Conservation (phyloP, 1,140 invertebrate genomes). For the Danaus melanippus region DNA sequence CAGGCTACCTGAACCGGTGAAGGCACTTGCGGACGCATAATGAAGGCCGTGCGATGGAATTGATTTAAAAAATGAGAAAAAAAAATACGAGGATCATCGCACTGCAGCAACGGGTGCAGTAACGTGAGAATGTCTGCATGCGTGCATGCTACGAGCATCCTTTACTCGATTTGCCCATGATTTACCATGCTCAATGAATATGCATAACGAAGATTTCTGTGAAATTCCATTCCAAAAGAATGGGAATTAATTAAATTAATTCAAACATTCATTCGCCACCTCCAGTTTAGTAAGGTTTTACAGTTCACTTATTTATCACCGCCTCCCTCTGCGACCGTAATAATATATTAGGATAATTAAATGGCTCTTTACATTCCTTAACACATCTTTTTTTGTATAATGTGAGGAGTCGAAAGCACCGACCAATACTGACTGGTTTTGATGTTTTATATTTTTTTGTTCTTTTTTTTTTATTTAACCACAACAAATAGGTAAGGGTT, state of each 20-base stretch:
- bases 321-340: conserved; percentile 51
- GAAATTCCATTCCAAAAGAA: too few species aligned
- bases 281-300: conserved; percentile 5
- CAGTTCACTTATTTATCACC: conserved; percentile 36
- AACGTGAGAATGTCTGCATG: conserved; percentile 34
- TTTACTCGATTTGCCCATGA: too few species aligned
- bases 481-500: conserved; percentile 63
- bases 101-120: conserved; percentile 44
- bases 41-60: conserved; percentile 59
- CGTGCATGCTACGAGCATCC: background rate
- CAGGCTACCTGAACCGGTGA: conserved; percentile 63
- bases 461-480: conserved; percentile 62
- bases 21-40: conserved; percentile 59
- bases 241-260: background rate
- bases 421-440: conserved; percentile 68
- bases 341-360: conserved; percentile 72
- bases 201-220: too few species aligned
- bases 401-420: conserved; percentile 62
- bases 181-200: too few species aligned
- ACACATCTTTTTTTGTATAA: conserved; percentile 69
- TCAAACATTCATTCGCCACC: conserved; percentile 39
- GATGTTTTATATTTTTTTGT: conserved; percentile 54
- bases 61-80: conserved; percentile 56
- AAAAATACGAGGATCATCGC: conserved; percentile 60
- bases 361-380: conserved; percentile 71